Evolutionary conservation across 1,140 invertebrate genomes (phyloP), one percentile per base, ranked within the genome.

Genomic region (Papilio aristodemus): DNA sequence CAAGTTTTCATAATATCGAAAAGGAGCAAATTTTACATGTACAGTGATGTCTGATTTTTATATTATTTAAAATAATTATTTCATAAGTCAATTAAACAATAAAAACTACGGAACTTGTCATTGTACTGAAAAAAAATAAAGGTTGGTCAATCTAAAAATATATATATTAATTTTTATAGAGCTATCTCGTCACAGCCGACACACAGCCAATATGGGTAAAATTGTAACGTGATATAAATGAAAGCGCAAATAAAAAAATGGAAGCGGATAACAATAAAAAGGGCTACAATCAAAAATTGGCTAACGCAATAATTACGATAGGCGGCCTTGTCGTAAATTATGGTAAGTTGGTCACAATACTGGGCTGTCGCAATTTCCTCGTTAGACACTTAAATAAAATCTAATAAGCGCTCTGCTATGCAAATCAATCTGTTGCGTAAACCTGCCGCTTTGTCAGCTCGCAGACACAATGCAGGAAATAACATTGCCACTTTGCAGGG

Each of bases 391-490:
- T 64, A 71, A 80, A 81, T 73, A 70, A 78, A 81, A 84, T 79
- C 63, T 77, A 81, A 81, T 85, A 85, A 84, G 73, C 74, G 76
- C 73, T 83, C 73, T 79, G 71, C 77, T 82, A 82, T 78, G 82
- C 80, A 85, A 83, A 87, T 87, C 80, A 81, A 80, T 81, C 75
- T 72, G 74, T 79, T 83, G 75, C 85, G 75, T 77, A 83, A 81
- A 71, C 68, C 69, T 73, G 67, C 62, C 58, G 73, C 78, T 79
- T 81, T 85, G 83, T 84, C 78, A 78, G 76, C 22, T 75, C 39
- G 67, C 25, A 73, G 67, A 71, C 76, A 81, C 80, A 79, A 84
- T 84, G 54, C 75, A 79, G 80, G 78, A 84, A 84, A 85, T 70
- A 32, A 67, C 39, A 66, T 46, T 32, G 41, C 17, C 41, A 9